Evolutionary conservation across 2,113 vertebrate species (phyloP), one percentile per base, ranked within the genome.

Genomic region (Tupaia tana): DNA sequence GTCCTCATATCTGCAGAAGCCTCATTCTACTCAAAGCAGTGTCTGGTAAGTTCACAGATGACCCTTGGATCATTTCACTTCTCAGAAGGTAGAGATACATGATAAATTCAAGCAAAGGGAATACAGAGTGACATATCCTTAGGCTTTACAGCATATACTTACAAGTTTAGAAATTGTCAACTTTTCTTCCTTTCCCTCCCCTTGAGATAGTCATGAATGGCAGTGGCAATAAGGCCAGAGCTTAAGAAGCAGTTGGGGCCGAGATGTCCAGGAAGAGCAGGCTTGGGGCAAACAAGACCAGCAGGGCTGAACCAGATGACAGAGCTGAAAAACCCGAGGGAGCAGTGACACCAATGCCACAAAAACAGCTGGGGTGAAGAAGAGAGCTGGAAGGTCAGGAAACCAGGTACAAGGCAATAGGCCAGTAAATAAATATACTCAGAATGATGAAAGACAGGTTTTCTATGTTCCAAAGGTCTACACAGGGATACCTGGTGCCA

Each of bases 51-150:
- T 75, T 94, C 29, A 73, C 7, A 31, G 24, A 10, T 52, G 34
- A 64, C 16, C 18, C 20, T 25, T 4, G 52, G 43, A 59, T 61
- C 31, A 70, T 71, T 93, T 89, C 24, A 7, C 31, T 18, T 84
- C 34, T 94, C 77, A 63, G 71, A 93, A 94, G 58, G 64, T 6
- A 88, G 58, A 73, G 16, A 88, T 59, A 66, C 3, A n/a, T 15
- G 56, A 84, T 52, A 25, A 92, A 59, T 86, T 75, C 19, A 82
- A 83, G 31, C 93, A 84, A 83, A 84, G 54, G 43, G 25, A 89
- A 85, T 67, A 73, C 10, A 54, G 22, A 31, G 7, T 27, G 27
- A 73, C 10, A 73, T n/a, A 73, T n/a, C 73, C 59, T 80, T 54
- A 56, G 52, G 69, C 18, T 80, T 91, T 61, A 88, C 88, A 85